These are phyloP conservation scores for Apamea crenata DNA, from an alignment of 2,888 invertebrate species.

Conservation along the genomic window DNA sequence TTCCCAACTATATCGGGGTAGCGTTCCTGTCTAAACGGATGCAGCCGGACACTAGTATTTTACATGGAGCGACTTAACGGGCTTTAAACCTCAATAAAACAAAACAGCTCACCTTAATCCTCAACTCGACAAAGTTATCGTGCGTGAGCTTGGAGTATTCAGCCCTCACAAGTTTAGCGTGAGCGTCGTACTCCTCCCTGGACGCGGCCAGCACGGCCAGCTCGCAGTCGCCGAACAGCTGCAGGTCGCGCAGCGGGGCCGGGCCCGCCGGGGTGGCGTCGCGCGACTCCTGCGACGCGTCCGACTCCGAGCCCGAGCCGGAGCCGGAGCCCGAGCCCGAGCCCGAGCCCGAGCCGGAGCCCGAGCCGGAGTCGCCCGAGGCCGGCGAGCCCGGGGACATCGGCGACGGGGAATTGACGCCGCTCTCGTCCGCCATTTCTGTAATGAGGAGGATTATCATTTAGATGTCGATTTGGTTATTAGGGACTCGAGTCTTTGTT, in stretches of 20 bases:
- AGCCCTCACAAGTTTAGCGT: slow-evolving; percentile 83
- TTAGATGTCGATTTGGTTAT: background rate
- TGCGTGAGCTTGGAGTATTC: slow-evolving; percentile 82
- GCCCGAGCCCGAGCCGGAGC: too few species aligned
- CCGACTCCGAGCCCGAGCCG: background rate
- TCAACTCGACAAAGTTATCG: slow-evolving; percentile 80
- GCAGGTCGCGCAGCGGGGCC: slow-evolving; percentile 79
- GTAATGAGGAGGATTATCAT: background rate
- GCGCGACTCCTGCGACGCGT: background rate
- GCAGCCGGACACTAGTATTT: background rate
- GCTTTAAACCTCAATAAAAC: background rate
- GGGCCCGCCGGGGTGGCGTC: slow-evolving; percentile 59
- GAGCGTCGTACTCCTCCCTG: slow-evolving; percentile 81
- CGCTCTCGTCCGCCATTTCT: slow-evolving; percentile 17
- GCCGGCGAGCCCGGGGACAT: background rate
- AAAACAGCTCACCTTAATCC: slow-evolving; percentile 29
- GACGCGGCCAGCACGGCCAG: slow-evolving; percentile 84
- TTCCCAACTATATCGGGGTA: background rate
- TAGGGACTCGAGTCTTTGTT: background rate
- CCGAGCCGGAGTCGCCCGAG: background rate
- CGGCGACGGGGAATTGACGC: slow-evolving; percentile 5
- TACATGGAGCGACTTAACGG: background rate
- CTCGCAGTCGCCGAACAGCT: slow-evolving; percentile 86
- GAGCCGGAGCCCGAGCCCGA: background rate
- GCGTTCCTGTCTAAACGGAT: background rate